These are phyloP conservation scores for Stenopsyche tienmushanensis DNA, from an alignment of 1,140 invertebrate genomes.

Conservation along the genomic window DNA sequence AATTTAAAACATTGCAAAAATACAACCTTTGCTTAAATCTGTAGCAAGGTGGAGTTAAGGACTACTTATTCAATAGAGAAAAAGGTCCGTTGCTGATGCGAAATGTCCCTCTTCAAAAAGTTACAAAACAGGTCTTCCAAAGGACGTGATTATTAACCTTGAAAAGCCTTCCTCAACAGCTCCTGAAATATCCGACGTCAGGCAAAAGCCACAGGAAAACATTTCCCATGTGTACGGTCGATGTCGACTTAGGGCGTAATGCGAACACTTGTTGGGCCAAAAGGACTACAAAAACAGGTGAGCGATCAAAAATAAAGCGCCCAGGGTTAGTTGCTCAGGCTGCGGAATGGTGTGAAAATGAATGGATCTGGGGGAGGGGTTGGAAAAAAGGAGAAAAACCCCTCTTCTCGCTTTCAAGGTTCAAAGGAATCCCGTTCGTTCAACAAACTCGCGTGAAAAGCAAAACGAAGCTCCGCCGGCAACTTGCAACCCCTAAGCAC, in stretches of 20 bases:
- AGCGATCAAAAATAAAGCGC: constrained; percentile 21
- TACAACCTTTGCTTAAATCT: too few relatives aligned
- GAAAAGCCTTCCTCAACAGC: too few relatives aligned
- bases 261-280: constrained; percentile 15
- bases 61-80: too few relatives aligned
- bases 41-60: too few relatives aligned
- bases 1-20: too few relatives aligned
- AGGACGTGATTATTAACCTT: too few relatives aligned
- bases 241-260: background rate
- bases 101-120: too few relatives aligned
- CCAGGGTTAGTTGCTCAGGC: constrained; percentile 2
- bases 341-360: constrained; percentile 23
- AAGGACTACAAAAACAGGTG: constrained; percentile 23
- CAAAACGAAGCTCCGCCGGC: constrained; percentile 21
- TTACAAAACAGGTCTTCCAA: too few relatives aligned
- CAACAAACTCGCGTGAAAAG: constrained; percentile 29
- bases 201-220: too few relatives aligned
- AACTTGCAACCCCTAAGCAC: constrained; percentile 14
- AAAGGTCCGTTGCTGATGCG: too few relatives aligned
- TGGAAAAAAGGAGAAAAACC: constrained; percentile 24
- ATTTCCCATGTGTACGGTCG: too few relatives aligned
- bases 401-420: constrained; percentile 27
- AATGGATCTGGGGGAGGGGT: constrained; percentile 4
- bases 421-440: constrained; percentile 29
- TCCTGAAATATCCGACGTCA: too few relatives aligned